Conservation (phyloP, 2,888 invertebrate genomes). For the Chydorus sphaericus region DNA sequence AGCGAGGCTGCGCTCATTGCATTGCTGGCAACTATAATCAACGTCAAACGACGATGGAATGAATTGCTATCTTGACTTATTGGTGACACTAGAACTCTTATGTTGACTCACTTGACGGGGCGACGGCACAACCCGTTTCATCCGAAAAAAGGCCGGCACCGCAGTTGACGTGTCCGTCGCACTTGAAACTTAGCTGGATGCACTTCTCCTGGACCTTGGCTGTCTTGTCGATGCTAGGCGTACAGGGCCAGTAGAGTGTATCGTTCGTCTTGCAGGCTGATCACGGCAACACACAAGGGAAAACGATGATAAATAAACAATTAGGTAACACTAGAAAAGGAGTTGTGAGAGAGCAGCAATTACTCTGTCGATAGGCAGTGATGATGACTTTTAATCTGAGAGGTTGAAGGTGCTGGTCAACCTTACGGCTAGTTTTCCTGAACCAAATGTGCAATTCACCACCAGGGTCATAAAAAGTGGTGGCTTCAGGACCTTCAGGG, state of each 20-base stretch:
- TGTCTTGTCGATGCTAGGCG: background rate
- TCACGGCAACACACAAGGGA: no score
- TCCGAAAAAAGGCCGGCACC: conserved; percentile 10
- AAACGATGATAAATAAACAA: no score
- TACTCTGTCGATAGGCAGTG: conserved; percentile 11
- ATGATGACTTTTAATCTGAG: conserved; percentile 10
- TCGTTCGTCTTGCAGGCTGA: conserved; percentile 13
- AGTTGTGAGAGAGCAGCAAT: no score
- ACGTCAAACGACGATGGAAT: background rate
- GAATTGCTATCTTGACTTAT: background rate
- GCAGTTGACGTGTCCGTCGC: conserved; percentile 15
- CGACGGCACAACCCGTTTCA: conserved; percentile 10
- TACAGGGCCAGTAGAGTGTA: conserved; percentile 1
- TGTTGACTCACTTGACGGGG: no score
- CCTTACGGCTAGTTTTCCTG: background rate
- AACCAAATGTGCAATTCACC: conserved; percentile 15
- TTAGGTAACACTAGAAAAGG: no score
- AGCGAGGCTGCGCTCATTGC: conserved; percentile 10
- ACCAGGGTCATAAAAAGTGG: conserved; percentile 14
- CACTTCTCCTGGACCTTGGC: conserved; percentile 7
- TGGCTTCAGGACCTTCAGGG: conserved; percentile 11
- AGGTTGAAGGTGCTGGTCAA: background rate
- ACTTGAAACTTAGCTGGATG: conserved; percentile 6
- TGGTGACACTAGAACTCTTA: background rate
- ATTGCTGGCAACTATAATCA: background rate